A percentile compares a stretch with the other conserved stretches of the same genome.
Evolutionary conservation across 1,140 invertebrate species (phyloP).

Genomic region (Orchestia grillus): DNA sequence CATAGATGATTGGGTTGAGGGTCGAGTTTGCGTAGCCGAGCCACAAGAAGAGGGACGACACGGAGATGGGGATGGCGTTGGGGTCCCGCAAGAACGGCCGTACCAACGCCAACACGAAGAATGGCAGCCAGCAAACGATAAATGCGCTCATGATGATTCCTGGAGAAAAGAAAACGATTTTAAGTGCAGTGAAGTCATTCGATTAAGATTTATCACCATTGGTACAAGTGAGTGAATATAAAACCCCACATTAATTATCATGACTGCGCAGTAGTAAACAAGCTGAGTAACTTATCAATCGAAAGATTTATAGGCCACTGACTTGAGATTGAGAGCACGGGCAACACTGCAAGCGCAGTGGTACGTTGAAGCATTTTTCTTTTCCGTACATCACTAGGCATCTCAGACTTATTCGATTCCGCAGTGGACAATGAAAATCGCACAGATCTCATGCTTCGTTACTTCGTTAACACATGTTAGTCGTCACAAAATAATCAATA

Average conservation of each 20-base stretch:
- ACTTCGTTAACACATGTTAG: background rate
- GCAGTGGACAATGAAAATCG: background rate
- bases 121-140: constrained; percentile 96
- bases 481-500: background rate
- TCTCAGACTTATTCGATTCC: background rate
- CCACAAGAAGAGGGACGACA: constrained; percentile 83
- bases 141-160: constrained; percentile 98
- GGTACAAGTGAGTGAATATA: background rate
- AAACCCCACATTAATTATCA: background rate
- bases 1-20: constrained; percentile 81
- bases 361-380: background rate
- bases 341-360: background rate
- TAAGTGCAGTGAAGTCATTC: background rate
- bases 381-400: background rate
- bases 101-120: constrained; percentile 92
- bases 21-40: constrained; percentile 79
- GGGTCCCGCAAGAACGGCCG: constrained; percentile 79
- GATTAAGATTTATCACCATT: background rate
- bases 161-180: constrained; percentile 13
- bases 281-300: background rate
- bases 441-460: background rate
- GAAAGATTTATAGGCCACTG: background rate
- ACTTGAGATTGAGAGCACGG: background rate
- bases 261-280: background rate
- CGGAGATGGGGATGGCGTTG: constrained; percentile 74